Percentiles rank a stretch among this genome's conserved stretches.
Conservation (phyloP, 2,888 invertebrate species). For the Tryphoninae sp. region DNA sequence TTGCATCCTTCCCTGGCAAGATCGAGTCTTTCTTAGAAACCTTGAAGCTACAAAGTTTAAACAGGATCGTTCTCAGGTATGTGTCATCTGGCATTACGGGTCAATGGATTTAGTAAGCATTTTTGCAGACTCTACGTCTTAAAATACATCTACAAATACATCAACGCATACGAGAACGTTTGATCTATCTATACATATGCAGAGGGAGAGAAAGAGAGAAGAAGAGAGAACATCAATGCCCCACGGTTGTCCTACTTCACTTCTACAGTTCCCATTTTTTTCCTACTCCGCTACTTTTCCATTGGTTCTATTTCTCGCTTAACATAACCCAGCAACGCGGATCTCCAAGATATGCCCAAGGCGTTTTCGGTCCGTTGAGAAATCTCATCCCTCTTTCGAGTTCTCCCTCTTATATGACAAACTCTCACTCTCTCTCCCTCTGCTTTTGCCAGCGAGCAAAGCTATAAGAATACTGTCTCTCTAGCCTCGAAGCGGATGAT, state of each 20-base stretch:
- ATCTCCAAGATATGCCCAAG: constrained; percentile 52
- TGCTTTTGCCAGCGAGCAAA: constrained; percentile 48
- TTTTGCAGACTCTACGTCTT: constrained; percentile 16
- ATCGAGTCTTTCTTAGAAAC: constrained; percentile 13
- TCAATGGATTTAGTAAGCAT: constrained; percentile 52
- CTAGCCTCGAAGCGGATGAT: constrained; percentile 39
- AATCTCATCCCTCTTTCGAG: constrained; percentile 58
- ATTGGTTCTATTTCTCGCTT: constrained; percentile 48
- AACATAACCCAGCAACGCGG: constrained; percentile 45
- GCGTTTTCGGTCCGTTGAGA: constrained; percentile 54
- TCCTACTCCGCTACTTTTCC: constrained; percentile 2
- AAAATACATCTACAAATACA: background rate
- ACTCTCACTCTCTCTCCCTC: constrained; percentile 43
- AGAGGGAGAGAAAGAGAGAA: background rate
- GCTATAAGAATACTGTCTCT: constrained; percentile 63
- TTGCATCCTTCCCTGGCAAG: background rate
- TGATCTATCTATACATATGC: no score
- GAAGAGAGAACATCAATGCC: background rate
- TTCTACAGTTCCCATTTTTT: constrained; percentile 30
- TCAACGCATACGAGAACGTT: background rate
- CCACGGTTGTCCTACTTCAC: constrained; percentile 39
- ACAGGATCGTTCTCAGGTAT: constrained; percentile 38
- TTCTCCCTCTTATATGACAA: constrained; percentile 47
- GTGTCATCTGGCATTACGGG: constrained; percentile 51
- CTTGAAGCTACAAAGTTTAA: constrained; percentile 46